Evolutionary conservation across 2,797 vertebrate genomes (phyloP), one percentile per base, ranked within the genome.

Genomic region (Leptodactylus fallax): DNA sequence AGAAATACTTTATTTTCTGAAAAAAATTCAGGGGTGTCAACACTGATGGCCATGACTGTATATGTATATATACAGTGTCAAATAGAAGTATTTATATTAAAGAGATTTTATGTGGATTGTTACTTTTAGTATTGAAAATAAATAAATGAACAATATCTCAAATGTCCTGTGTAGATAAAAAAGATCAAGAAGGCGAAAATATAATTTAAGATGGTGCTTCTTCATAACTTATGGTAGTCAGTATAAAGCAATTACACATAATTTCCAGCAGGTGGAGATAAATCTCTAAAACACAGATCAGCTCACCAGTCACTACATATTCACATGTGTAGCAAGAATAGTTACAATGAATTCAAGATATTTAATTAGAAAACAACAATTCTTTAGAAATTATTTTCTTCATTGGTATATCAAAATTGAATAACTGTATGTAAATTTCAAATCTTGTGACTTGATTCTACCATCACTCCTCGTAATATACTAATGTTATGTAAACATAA

Each of bases 261-360:
- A 36, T 45, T 72, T 45, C 21, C 69, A 72, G 69, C 69, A 72
- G 69, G 69, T 72, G 69, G 69, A 8, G 36, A 72, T 72, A 72
- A 47, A 47, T 45, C 36, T 23, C 69, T 14, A 72, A 47, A 0
- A 45, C 36, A 72, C 36, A 45, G 25, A 5, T 27, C 11, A 69
- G 21, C 60, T 63, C 60, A 8, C n/a, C 21, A 23, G n/a, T 71
- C 27, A 17, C 16, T 72, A 19, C 16, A 4, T 72, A 72, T 9
- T 45, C 69, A 72, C 16, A 47, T 7, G 17, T 14, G 27, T 71
- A 71, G 7, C 13, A 45, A 45, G 2, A 71, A 72, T 17, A 71
- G 16, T 45, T 71, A 17, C 23, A 69, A 36, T 14, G 25, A 13
- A 36, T 69, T 45, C 17, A 47, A 5, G 16, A 6, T 8, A 19